phyloP scores from a whole-genome alignment of 2,113 vertebrate species.

The Potamarius usumacintae region DNA sequence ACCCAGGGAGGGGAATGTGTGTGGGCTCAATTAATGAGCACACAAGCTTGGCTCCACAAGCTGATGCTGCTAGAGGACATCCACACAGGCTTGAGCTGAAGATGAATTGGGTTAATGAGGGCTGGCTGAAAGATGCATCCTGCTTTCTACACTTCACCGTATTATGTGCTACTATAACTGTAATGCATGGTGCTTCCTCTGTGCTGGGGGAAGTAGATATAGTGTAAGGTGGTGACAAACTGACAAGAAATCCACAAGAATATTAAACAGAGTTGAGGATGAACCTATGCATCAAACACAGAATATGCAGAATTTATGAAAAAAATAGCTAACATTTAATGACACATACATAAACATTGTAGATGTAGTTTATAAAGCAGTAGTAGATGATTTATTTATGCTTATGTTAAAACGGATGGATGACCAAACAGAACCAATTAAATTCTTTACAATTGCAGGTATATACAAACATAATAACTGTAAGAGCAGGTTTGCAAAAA shows the following conservation, averaged over 20 bases:
- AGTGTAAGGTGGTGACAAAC: slow-evolving; percentile 19
- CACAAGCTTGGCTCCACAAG: slow-evolving; percentile 41
- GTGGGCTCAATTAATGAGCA: slow-evolving; percentile 55
- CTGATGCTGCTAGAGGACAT: slow-evolving; percentile 36
- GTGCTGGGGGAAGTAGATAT: background rate
- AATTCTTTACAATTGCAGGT: background rate
- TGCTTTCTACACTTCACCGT: slow-evolving; percentile 13
- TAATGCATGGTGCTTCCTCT: slow-evolving; percentile 8
- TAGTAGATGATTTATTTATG: background rate
- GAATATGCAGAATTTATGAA: background rate
- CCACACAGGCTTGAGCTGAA: slow-evolving; percentile 40
- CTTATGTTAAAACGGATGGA: background rate
- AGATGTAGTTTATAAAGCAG: background rate
- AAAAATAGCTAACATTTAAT: background rate
- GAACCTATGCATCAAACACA: background rate
- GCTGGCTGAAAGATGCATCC: slow-evolving; percentile 48
- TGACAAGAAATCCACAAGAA: slow-evolving; percentile 20
- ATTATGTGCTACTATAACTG: slow-evolving; percentile 29
- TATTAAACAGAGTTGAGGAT: slow-evolving; percentile 9
- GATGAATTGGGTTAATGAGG: slow-evolving; percentile 52
- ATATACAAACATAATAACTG: background rate
- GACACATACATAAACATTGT: background rate
- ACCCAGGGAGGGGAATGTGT: slow-evolving; percentile 50
- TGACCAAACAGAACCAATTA: background rate
- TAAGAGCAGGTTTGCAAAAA: background rate